Evolutionary conservation across 2,113 vertebrate species (phyloP).

Genomic region (rabbit (Oryctolagus cuniculus)): mOryCun1.1 NC_091436.1:61152001-61152500

Average conservation of each 20-base stretch:
- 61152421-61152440: background rate
- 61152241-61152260: background rate
- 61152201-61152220: background rate
- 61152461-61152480: background rate
- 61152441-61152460: background rate
- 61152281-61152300: background rate
- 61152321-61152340: constrained; percentile 45
- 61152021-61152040: background rate
- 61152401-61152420: constrained; percentile 19
- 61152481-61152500: background rate
- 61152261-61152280: background rate
- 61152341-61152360: background rate
- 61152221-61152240: background rate
- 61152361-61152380: background rate
- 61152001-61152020: background rate
- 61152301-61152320: constrained; percentile 39
- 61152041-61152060: background rate
- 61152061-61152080: background rate
- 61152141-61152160: background rate
- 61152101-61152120: background rate
- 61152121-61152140: background rate
- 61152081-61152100: background rate
- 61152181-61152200: background rate
- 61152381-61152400: background rate
- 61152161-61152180: background rate